These are phyloP conservation scores for Psilanteris sp. DNA, from an alignment of 1,140 invertebrate genomes.

Conservation along the genomic window DNA sequence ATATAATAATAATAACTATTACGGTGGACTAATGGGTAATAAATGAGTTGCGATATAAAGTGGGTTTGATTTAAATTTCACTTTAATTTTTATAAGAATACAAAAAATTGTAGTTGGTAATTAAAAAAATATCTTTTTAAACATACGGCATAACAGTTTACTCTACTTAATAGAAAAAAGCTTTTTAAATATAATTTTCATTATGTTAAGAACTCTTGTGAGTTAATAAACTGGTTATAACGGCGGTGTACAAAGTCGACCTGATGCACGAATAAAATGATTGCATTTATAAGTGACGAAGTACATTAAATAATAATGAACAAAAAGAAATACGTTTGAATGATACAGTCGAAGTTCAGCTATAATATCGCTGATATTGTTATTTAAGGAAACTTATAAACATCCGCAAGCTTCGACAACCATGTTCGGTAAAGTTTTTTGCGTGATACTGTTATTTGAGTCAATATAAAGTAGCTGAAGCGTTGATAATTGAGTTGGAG, in stretches of 20 bases:
- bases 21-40: too few relatives aligned
- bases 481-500: constrained; percentile 87
- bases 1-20: too few relatives aligned
- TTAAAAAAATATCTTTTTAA: too few relatives aligned
- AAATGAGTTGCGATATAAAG: too few relatives aligned
- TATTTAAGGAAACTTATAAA: constrained; percentile 80
- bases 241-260: constrained; percentile 1
- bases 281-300: constrained; percentile 10
- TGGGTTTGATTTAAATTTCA: too few relatives aligned
- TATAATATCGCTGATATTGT: constrained; percentile 1
- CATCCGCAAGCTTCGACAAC: constrained; percentile 90
- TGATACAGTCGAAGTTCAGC: constrained; percentile 9
- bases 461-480: constrained; percentile 87
- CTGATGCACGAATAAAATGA: constrained; percentile 10
- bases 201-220: neutral
- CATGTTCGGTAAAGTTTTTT: constrained; percentile 90
- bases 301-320: constrained; percentile 50
- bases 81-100: too few relatives aligned
- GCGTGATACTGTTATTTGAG: constrained; percentile 86
- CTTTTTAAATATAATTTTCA: neutral
- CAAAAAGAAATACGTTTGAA: constrained; percentile 16
- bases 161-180: neutral
- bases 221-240: neutral
- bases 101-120: too few relatives aligned
- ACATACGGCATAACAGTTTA: too few relatives aligned